Percentiles rank a stretch among this genome's conserved stretches.
Evolutionary conservation across 2,113 vertebrate genomes (phyloP).

Genomic region (Acinonyx jubatus): DNA sequence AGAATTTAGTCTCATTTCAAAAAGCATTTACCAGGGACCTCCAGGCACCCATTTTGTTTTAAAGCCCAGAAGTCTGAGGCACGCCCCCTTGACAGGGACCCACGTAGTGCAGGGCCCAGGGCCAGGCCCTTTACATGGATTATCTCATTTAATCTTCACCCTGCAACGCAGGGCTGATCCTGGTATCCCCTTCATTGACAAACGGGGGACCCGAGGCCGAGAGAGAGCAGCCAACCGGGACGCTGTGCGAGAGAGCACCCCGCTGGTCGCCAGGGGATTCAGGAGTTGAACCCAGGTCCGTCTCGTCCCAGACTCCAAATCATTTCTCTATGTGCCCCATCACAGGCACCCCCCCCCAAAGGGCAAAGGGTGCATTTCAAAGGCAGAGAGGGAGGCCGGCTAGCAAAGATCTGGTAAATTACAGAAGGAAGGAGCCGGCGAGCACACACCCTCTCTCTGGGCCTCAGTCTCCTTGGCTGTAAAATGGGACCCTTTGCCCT

Average conservation of each 20-base stretch:
- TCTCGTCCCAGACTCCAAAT: not conserved
- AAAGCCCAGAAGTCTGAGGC: not conserved
- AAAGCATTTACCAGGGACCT: not conserved
- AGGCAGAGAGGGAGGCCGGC: not conserved
- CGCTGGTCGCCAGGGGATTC: not conserved
- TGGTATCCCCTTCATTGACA: not conserved
- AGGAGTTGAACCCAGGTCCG: not conserved
- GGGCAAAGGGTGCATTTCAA: not conserved
- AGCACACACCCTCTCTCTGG: not conserved
- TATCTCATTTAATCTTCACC: not conserved
- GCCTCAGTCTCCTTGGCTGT: not conserved
- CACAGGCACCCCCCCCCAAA: not conserved
- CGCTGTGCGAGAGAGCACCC: not conserved
- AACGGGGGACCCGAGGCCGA: too few species aligned
- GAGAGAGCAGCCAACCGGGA: fast-evolving
- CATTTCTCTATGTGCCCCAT: too few species aligned
- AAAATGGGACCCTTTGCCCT: not conserved
- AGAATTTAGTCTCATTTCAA: not conserved
- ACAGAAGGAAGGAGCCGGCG: not conserved
- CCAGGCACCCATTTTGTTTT: fast-evolving
- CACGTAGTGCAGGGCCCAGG: fast-evolving
- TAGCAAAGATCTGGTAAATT: not conserved
- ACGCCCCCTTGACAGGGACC: not conserved
- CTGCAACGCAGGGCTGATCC: not conserved
- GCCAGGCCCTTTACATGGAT: not conserved